Percentiles rank a stretch among this genome's conserved stretches.
phyloP scores from a whole-genome alignment of 2,797 vertebrate genomes.

The Halcyon leucocephala region DNA sequence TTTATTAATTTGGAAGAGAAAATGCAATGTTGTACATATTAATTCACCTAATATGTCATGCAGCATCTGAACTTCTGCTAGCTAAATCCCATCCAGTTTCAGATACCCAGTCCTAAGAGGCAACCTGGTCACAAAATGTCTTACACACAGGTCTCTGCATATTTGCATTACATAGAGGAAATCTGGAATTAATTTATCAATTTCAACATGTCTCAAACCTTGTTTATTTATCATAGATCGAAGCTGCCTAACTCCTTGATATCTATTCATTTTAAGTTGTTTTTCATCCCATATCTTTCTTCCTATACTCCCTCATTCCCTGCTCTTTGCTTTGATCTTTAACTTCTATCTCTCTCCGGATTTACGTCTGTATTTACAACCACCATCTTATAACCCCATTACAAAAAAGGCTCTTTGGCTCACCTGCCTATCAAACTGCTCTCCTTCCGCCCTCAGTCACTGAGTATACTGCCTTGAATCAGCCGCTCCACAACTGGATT shows the following conservation, averaged over 20 bases:
- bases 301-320: neutral
- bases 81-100: slow-evolving; percentile 8
- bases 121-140: neutral
- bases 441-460: neutral
- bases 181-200: neutral
- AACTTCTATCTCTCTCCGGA: neutral
- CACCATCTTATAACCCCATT: neutral
- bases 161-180: neutral
- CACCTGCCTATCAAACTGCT: neutral
- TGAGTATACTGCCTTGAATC: fast-evolving
- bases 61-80: neutral
- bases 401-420: neutral
- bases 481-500: neutral
- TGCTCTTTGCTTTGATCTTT: slow-evolving; percentile 21
- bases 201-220: neutral
- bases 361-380: neutral
- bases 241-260: neutral
- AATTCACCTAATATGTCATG: neutral
- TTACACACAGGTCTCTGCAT: neutral
- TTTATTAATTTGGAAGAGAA: slow-evolving; percentile 61
- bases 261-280: neutral
- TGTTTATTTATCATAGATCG: neutral
- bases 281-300: neutral
- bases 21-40: slow-evolving; percentile 3
- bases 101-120: slow-evolving; percentile 11